Conservation (phyloP, 2,797 vertebrate species). For the Cyprinodon diabolis region DNA sequence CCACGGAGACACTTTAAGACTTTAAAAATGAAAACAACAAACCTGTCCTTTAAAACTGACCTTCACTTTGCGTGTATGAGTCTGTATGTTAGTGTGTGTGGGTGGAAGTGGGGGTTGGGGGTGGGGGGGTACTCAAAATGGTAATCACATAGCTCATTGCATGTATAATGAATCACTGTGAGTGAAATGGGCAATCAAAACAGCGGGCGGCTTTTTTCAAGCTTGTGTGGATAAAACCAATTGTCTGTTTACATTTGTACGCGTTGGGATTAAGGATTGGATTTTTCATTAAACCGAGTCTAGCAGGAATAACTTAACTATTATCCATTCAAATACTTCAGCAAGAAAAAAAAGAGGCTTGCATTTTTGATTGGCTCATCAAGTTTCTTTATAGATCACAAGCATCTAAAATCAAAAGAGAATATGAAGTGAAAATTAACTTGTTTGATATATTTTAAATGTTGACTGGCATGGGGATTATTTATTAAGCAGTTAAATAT, state of each 20-base stretch:
- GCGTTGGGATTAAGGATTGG: conserved; percentile 18
- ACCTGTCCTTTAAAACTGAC: conserved; percentile 66
- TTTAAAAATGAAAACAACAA: conserved; percentile 56
- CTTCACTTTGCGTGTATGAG: conserved; percentile 38
- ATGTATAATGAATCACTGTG: conserved; percentile 72
- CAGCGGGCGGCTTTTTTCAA: conserved; percentile 43
- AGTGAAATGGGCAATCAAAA: conserved; percentile 59
- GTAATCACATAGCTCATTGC: conserved; percentile 72
- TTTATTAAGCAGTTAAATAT: not conserved
- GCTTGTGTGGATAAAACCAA: conserved; percentile 26
- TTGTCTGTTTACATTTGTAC: conserved; percentile 39
- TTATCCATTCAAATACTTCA: conserved; percentile 6
- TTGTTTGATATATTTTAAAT: not conserved
- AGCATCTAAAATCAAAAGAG: not conserved
- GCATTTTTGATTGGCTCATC: conserved; percentile 4
- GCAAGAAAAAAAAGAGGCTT: not conserved
- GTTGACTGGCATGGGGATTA: not conserved
- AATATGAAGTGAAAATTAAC: not conserved
- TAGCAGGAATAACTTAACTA: conserved; percentile 20
- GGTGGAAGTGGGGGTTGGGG: conserved; percentile 48
- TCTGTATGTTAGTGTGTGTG: conserved; percentile 11
- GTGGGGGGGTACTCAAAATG: conserved; percentile 63
- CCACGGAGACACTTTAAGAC: conserved; percentile 39
- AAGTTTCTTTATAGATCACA: conserved; percentile 1
- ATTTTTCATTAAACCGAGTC: conserved; percentile 24